Conservation (phyloP, 2,113 vertebrate species). For the Oreochromis aureus region DNA sequence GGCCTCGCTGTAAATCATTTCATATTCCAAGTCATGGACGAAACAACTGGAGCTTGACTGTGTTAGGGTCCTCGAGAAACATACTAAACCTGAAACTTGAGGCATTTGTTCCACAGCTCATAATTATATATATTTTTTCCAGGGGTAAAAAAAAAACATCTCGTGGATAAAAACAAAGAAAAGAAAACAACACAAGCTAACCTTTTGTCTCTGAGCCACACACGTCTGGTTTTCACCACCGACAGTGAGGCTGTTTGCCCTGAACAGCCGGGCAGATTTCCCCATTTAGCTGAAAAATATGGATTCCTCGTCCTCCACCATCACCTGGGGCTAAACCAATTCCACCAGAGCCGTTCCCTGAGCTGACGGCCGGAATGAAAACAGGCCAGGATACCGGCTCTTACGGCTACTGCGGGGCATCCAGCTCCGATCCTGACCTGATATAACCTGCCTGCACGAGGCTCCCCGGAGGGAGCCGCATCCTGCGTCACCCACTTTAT, state of each 20-base stretch:
- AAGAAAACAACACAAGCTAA: background rate
- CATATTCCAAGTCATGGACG: background rate
- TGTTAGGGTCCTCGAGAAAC: slow-evolving; percentile 1
- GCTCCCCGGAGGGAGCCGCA: background rate
- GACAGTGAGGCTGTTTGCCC: background rate
- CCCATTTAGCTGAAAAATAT: slow-evolving; percentile 24
- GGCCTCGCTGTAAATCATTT: slow-evolving; percentile 34
- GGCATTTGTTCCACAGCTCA: background rate
- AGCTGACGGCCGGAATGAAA: slow-evolving; percentile 16
- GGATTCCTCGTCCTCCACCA: slow-evolving; percentile 13
- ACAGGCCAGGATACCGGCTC: slow-evolving; percentile 3
- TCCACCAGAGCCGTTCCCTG: slow-evolving; percentile 9
- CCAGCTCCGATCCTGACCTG: slow-evolving; percentile 28
- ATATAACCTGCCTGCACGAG: slow-evolving; percentile 15
- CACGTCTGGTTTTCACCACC: background rate
- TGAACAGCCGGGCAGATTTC: slow-evolving; percentile 5
- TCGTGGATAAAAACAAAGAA: background rate
- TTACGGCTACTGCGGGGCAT: slow-evolving; percentile 16
- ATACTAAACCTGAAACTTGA: background rate
- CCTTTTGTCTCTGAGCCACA: background rate
- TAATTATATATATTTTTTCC: background rate
- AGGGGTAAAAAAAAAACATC: rapidly evolving
- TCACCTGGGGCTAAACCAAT: slow-evolving; percentile 36
- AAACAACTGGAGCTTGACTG: background rate
- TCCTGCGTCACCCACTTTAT: slow-evolving; percentile 8